Percentiles rank a stretch among this genome's conserved stretches.
These are phyloP conservation scores for Drosophila leonis DNA, from an alignment of 2,888 invertebrate genomes.

Conservation along the genomic window DNA sequence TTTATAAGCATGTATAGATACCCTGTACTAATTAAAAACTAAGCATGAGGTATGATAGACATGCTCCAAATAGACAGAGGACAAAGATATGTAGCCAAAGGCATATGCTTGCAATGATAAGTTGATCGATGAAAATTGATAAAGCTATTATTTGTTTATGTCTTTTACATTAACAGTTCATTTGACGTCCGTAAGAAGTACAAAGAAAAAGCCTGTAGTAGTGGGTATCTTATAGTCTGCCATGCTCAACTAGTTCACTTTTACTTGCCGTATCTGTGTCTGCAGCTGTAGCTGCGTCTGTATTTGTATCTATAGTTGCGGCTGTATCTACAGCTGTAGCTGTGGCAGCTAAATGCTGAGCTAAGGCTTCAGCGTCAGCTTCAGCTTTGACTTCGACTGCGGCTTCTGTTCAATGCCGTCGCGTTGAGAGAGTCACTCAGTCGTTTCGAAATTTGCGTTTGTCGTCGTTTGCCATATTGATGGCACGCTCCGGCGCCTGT, in stretches of 20 bases:
- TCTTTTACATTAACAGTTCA: background rate
- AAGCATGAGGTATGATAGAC: background rate
- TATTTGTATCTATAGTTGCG: slow-evolving; percentile 22
- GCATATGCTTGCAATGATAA: too few species aligned
- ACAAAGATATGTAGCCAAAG: background rate
- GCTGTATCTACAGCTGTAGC: slow-evolving; percentile 17
- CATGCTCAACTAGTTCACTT: background rate
- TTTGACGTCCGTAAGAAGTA: background rate
- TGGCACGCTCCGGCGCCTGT: slow-evolving; percentile 74
- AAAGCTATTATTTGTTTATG: background rate
- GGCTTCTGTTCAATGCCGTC: slow-evolving; percentile 70
- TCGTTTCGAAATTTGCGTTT: slow-evolving; percentile 72
- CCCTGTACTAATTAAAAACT: background rate
- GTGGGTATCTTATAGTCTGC: background rate
- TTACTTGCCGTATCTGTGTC: slow-evolving; percentile 21
- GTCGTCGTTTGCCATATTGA: slow-evolving; percentile 73
- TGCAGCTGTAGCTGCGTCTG: slow-evolving; percentile 25
- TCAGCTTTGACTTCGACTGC: slow-evolving; percentile 17
- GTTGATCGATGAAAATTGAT: background rate
- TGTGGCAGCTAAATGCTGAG: slow-evolving; percentile 18
- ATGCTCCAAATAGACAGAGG: background rate
- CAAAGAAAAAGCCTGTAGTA: background rate
- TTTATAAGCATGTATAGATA: slow-evolving; percentile 32
- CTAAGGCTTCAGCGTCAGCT: slow-evolving; percentile 20
- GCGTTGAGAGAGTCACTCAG: slow-evolving; percentile 62